Percentiles rank a stretch among this genome's conserved stretches.
These are phyloP conservation scores for Achatina immaculata DNA, from an alignment of 1,140 invertebrate species.

Conservation along the genomic window DNA sequence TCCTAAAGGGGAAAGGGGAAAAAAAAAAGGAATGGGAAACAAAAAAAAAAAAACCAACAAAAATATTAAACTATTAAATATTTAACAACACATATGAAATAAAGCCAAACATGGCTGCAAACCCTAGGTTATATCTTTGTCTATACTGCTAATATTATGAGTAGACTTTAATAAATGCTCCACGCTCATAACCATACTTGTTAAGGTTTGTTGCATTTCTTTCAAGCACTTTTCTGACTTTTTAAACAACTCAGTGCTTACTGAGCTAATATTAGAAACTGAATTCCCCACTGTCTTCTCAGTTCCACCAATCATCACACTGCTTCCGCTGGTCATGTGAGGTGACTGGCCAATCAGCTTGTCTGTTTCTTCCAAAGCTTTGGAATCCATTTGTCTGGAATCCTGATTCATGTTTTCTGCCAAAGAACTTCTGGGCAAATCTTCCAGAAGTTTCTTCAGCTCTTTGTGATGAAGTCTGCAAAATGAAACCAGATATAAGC, in stretches of 20 bases:
- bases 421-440: background rate
- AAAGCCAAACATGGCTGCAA: background rate
- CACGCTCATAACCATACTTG: background rate
- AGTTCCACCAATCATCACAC: background rate
- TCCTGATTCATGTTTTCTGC: background rate
- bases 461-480: conserved; percentile 35
- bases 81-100: background rate
- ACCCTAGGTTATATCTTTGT: background rate
- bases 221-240: conserved; percentile 35
- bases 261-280: background rate
- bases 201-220: conserved; percentile 26
- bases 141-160: background rate
- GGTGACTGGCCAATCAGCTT: background rate
- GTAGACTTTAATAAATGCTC: conserved; percentile 27
- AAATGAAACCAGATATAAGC: too few relatives aligned
- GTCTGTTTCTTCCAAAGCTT: background rate
- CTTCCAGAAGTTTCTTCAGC: conserved; percentile 6
- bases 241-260: background rate
- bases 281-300: background rate
- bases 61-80: too few relatives aligned
- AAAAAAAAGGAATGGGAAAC: too few relatives aligned
- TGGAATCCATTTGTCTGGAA: background rate
- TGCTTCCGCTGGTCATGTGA: background rate
- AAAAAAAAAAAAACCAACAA: too few relatives aligned
- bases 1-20: too few relatives aligned